Evolutionary conservation across 2,888 invertebrate species (phyloP).

Genomic region (Malacosoma neustria): DNA sequence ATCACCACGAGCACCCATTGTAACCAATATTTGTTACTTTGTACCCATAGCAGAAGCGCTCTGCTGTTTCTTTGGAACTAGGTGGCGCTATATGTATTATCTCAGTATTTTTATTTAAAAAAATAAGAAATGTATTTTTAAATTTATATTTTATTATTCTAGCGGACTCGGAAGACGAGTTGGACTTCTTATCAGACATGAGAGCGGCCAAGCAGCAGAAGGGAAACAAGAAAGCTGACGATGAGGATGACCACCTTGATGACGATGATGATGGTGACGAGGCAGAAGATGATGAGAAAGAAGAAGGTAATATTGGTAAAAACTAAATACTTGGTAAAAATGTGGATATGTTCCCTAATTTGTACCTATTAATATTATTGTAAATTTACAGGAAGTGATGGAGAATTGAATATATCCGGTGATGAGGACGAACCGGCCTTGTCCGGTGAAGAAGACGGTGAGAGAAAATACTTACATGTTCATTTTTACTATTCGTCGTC

Average conservation of each 20-base stretch:
- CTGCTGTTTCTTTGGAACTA: too few relatives aligned
- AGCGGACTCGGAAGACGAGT: conserved; percentile 64
- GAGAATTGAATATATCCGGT: conserved; percentile 52
- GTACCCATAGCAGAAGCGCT: too few relatives aligned
- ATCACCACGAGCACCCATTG: too few relatives aligned
- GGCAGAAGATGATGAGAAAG: conserved; percentile 34
- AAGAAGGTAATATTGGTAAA: conserved; percentile 32
- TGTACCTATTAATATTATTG: too few relatives aligned
- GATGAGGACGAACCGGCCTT: conserved; percentile 56
- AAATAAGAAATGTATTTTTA: too few relatives aligned
- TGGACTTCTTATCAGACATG: conserved; percentile 82
- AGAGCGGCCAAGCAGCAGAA: conserved; percentile 40
- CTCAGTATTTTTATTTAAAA: too few relatives aligned
- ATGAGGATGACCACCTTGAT: conserved; percentile 26
- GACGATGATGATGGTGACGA: conserved; percentile 55
- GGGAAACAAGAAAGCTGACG: conserved; percentile 27
- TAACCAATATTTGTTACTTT: too few relatives aligned
- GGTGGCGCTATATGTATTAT: too few relatives aligned
- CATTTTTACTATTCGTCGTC: too few relatives aligned
- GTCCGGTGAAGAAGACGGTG: conserved; percentile 63
- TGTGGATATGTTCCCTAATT: too few relatives aligned
- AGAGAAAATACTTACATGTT: too few relatives aligned
- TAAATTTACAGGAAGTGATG: conserved; percentile 47
- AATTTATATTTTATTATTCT: conserved; percentile 4
- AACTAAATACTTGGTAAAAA: too few relatives aligned